Base-by-base conservation (phyloP, 2,888 invertebrate species). In the Oxystoma pomonae region DNA sequence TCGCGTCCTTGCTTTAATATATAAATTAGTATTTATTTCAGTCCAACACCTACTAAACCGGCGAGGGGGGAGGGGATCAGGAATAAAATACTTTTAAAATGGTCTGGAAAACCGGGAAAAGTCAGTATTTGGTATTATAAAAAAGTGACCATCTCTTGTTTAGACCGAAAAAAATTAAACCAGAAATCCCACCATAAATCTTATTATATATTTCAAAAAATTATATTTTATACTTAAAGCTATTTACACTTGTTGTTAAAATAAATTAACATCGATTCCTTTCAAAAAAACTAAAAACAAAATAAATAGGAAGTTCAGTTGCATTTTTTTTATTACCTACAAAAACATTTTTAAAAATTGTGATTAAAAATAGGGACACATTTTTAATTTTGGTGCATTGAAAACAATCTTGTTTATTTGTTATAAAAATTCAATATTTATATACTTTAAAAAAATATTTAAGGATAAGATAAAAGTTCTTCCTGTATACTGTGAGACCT, bases 401-500 rank as follows among this genome's bases (percentile, higher is more conserved):
- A 22, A 21, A 19, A 55, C 53, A 62, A 58, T 53, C n/a, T 19
- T 53, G 3, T 16, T 19, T 17, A 5, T 53, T 53, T 9, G 35
- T 35, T 35, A 35, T 35, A 35, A 35, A 63, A 59, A 22, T 63
- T 59, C 63, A 64, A 21, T 60, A 59, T 57, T 35, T 58, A 20
- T 50, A 59, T 58, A 61, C 51, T 62, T 62, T 59, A 57, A 64
- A 21, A 59, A 58, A 50, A 16, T 60, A 60, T 63, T 66, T 75
- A 78, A 65, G 77, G 75, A 60, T 77, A 76, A 69, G 87, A 87
- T 72, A 87, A 84, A 71, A 93, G 84, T 80, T 93, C 93, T 75
- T 93, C 93, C 78, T 91, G 90, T 81, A 92, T 90, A 84, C 91
- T 92, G 81, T 90, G 90, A 67, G 93, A 92, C 78, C 92, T 74